These are phyloP conservation scores for Nyctibius grandis DNA, from an alignment of 2,797 vertebrate species.

Conservation along the genomic window DNA sequence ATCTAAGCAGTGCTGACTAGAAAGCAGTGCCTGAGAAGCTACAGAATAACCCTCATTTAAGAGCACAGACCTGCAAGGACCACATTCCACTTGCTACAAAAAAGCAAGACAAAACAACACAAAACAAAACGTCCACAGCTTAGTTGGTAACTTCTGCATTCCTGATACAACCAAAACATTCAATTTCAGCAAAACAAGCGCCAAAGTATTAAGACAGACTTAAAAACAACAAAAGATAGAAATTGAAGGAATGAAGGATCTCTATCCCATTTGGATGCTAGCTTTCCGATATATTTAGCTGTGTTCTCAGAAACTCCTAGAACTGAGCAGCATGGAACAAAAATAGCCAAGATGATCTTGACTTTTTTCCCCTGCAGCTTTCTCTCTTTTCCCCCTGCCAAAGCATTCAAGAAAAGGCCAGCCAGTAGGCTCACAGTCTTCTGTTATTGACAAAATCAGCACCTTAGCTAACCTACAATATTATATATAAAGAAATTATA, in stretches of 20 bases:
- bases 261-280: not conserved
- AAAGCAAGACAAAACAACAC: not conserved
- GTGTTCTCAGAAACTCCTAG: conserved; percentile 5
- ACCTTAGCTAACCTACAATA: not conserved
- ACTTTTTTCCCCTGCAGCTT: not conserved
- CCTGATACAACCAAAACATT: not conserved
- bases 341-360: not conserved
- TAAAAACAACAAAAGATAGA: not conserved
- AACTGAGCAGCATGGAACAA: not conserved
- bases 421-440: not conserved
- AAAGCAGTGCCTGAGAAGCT: not conserved
- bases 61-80: not conserved
- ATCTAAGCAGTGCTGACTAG: not conserved
- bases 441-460: not conserved
- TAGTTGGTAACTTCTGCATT: not conserved
- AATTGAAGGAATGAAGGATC: not conserved
- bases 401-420: not conserved
- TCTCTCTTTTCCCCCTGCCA: not conserved
- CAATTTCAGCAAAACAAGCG: not conserved
- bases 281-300: conserved; percentile 12
- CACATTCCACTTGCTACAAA: not conserved
- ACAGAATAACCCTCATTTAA: not conserved
- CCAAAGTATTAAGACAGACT: not conserved
- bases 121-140: not conserved
- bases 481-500: not conserved